Base-by-base conservation (phyloP, 2,888 invertebrate genomes). In the Augiades crinisus region DNA sequence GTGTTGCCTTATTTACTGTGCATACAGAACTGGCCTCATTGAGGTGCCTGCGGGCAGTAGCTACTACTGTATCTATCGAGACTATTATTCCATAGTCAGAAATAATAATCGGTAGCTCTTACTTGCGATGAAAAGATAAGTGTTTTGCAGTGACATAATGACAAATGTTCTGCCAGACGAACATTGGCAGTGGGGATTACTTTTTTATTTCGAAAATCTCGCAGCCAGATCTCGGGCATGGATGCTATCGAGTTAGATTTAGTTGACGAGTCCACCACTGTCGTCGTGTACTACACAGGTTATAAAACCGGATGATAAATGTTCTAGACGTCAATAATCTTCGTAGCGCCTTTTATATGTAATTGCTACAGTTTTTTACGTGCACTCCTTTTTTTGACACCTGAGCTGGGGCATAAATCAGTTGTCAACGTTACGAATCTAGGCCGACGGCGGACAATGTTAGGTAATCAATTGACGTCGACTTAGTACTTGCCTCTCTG, bases 321-420 rank as follows among this genome's bases (percentile, higher is more conserved):
- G 80, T 74, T 62, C 59, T 57, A 65, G 64, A 65, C 67, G 68
- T 77, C 72, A 77, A 70, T 70, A 67, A 65, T 68, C 69, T 75
- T 77, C 77, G 75, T 76, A 70, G 68, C 75, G 71, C 72, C 51
- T 73, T 75, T 60, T 72, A 60, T 69, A 59, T 82, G 73, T 78
- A 72, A 79, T 80, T 80, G 81, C 67, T 73, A 72, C 66, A 73
- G 63, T 75, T 78, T 78, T 77, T 77, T 75, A 75, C 67, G 66
- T 63, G 70, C 75, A 76, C 73, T 73, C 65, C 63, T 65, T 60
- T 78, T n/a, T 72, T 79, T 84, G 81, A 83, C 85, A 85, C 83
- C 83, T 81, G 82, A 78, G 78, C 65, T 66, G 58, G 60, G 66
- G 65, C 68, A 87, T 88, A 82, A 86, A 86, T 87, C 86, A 85